These are phyloP conservation scores for Larimichthys crocea DNA, from an alignment of 2,113 vertebrate species.

Conservation along the genomic window DNA sequence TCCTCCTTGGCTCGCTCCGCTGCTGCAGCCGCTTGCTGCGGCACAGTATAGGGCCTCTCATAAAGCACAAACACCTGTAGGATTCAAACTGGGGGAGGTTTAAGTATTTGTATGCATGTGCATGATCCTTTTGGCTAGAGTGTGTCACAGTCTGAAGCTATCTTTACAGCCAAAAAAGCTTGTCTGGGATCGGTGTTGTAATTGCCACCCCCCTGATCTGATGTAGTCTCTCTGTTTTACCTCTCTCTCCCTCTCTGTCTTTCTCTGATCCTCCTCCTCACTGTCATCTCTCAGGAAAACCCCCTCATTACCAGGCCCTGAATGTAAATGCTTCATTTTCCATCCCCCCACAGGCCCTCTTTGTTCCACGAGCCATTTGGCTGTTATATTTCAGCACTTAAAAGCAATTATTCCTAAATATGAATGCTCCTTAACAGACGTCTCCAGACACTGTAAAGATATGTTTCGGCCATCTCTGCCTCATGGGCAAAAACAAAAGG, in stretches of 20 bases:
- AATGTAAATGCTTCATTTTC: constrained; percentile 76
- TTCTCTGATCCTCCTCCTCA: constrained; percentile 74
- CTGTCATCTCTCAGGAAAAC: constrained; percentile 82
- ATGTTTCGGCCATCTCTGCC: constrained; percentile 71
- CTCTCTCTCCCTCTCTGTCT: constrained; percentile 48
- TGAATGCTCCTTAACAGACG: constrained; percentile 69
- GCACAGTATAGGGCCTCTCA: constrained; percentile 27
- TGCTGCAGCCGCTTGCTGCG: constrained; percentile 54
- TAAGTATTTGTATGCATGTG: constrained; percentile 1
- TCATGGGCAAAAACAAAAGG: constrained; percentile 67
- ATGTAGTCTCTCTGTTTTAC: constrained; percentile 51
- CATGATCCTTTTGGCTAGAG: constrained; percentile 2
- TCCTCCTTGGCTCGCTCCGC: constrained; percentile 52
- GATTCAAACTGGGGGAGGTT: constrained; percentile 29
- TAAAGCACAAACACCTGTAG: constrained; percentile 72
- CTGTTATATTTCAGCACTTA: constrained; percentile 78
- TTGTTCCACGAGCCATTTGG: constrained; percentile 76
- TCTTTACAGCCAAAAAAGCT: constrained; percentile 48
- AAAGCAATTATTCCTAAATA: constrained; percentile 81
- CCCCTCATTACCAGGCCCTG: constrained; percentile 77
- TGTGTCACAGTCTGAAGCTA: constrained; percentile 37
- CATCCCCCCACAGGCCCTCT: constrained; percentile 71
- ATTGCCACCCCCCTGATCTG: constrained; percentile 65
- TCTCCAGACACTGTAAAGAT: constrained; percentile 66
- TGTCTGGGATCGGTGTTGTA: constrained; percentile 61